Evolutionary conservation across 2,113 vertebrate species (phyloP).

Genomic region (Orientallactaga bullata): DNA sequence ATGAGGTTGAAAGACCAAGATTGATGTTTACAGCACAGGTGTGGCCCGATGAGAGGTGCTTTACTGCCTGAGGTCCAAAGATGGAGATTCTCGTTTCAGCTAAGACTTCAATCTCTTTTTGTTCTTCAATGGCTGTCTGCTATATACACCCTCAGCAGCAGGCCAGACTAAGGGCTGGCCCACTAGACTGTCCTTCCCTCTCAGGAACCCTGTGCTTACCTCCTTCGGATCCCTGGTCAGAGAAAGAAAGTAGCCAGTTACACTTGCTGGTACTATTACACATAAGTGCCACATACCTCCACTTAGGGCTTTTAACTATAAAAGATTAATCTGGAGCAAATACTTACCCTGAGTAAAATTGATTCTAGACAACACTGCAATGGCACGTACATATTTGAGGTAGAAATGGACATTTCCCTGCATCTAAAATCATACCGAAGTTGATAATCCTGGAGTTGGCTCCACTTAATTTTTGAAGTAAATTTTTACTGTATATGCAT

Average conservation of each 20-base stretch:
- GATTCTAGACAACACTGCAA: background rate
- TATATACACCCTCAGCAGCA: background rate
- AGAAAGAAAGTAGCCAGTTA: background rate
- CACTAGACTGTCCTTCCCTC: background rate
- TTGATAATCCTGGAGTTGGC: background rate
- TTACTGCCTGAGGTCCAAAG: background rate
- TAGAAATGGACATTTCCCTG: background rate
- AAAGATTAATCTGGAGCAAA: conserved; percentile 9
- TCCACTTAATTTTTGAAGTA: background rate
- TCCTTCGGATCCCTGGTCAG: background rate
- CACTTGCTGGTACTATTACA: background rate
- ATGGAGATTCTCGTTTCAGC: background rate
- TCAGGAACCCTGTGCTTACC: background rate
- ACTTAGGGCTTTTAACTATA: background rate
- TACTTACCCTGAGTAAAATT: background rate
- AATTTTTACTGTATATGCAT: too few relatives aligned
- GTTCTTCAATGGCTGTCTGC: background rate
- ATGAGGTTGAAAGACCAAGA: background rate
- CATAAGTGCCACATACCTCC: background rate
- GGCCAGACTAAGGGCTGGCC: background rate
- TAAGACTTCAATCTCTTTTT: background rate
- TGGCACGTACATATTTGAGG: background rate
- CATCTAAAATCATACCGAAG: background rate
- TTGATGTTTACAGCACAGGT: background rate
- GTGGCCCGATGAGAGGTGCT: background rate